Conservation (phyloP, 1,140 invertebrate species). For the Sipha flava region DNA sequence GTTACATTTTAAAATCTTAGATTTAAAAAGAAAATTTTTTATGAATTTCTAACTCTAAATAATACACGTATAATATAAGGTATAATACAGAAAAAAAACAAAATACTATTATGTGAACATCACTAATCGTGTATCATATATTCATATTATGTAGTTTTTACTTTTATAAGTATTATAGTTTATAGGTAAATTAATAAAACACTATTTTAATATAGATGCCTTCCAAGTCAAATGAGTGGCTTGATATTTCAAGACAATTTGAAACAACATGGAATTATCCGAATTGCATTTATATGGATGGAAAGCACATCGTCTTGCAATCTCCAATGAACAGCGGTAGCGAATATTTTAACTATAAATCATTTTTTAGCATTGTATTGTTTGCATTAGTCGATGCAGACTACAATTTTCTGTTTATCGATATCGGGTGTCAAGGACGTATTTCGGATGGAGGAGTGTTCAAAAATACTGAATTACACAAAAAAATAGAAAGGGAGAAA, state of each 20-base stretch:
- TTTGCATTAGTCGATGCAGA: conserved; percentile 35
- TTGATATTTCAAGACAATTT: conserved; percentile 40
- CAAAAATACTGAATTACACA: conserved; percentile 37
- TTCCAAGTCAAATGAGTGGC: conserved; percentile 40
- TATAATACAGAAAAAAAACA: too few species aligned
- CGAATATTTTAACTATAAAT: conserved; percentile 35
- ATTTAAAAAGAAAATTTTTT: too few species aligned
- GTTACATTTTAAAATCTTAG: too few species aligned
- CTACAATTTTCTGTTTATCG: conserved; percentile 36
- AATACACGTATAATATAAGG: too few species aligned
- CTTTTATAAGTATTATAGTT: too few species aligned
- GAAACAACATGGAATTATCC: conserved; percentile 39
- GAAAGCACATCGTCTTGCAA: conserved; percentile 44
- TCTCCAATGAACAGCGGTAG: conserved; percentile 39
- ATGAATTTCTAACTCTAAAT: too few species aligned
- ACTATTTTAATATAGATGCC: conserved; percentile 35
- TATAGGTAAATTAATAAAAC: too few species aligned
- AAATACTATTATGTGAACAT: too few species aligned
- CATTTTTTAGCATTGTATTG: conserved; percentile 34
- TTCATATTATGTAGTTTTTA: too few species aligned
- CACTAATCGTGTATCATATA: too few species aligned
- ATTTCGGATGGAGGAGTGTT: conserved; percentile 44
- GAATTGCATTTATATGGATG: conserved; percentile 42
- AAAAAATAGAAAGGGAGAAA: conserved; percentile 36
- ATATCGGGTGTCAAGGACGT: conserved; percentile 35